These are phyloP conservation scores for Lindbergichthys nudifrons DNA, from an alignment of 2,797 vertebrate species.

Conservation along the genomic window DNA sequence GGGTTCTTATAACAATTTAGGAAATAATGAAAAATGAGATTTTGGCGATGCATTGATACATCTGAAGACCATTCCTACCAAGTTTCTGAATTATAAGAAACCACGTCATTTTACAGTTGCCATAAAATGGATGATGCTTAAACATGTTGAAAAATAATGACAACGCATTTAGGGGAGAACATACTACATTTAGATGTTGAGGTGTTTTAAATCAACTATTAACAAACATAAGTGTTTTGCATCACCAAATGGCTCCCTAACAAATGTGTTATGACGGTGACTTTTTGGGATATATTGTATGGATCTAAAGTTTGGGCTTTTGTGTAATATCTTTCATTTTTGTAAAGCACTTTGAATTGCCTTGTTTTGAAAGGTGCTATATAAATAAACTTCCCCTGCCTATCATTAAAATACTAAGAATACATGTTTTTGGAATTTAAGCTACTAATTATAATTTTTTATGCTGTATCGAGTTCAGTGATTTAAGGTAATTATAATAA, in stretches of 20 bases:
- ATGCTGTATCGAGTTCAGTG: background rate
- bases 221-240: background rate
- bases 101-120: background rate
- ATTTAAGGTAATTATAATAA: background rate
- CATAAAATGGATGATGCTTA: background rate
- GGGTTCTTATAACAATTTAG: background rate
- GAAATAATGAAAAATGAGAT: background rate
- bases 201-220: background rate
- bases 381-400: too few species aligned
- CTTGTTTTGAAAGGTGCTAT: too few species aligned
- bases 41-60: background rate
- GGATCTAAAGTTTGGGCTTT: too few species aligned
- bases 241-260: background rate
- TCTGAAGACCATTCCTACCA: background rate
- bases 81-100: background rate
- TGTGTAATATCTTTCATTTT: too few species aligned
- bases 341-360: too few species aligned
- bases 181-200: background rate
- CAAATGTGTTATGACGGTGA: background rate
- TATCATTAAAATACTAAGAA: background rate
- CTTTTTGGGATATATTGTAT: background rate
- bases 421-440: background rate
- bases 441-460: background rate
- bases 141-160: background rate
- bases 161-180: fast-evolving